A percentile compares a stretch with the other conserved stretches of the same genome.
phyloP scores from a whole-genome alignment of 2,888 invertebrate species.

The Volucella inflata region DNA sequence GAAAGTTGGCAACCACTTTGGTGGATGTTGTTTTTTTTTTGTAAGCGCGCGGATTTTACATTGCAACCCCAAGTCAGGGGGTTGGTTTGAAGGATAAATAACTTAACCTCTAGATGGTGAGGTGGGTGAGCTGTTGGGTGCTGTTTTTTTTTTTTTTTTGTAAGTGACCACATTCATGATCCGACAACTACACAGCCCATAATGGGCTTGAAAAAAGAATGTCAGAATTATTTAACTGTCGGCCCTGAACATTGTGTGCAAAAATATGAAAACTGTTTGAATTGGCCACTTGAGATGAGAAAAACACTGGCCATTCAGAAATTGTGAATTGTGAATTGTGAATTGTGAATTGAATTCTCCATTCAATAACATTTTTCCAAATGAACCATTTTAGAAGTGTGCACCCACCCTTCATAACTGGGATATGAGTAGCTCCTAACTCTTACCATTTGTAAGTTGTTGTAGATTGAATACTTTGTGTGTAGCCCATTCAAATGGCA shows the following conservation, averaged over 20 bases:
- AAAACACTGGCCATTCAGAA: constrained; percentile 77
- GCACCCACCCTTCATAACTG: constrained; percentile 46
- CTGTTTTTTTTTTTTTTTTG: constrained; percentile 12
- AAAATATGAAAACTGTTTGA: constrained; percentile 78
- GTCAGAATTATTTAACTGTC: constrained; percentile 58
- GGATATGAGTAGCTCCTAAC: too few species aligned
- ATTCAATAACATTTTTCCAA: constrained; percentile 77
- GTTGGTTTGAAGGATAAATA: constrained; percentile 35
- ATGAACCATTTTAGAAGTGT: constrained; percentile 77
- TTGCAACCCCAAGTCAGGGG: constrained; percentile 53
- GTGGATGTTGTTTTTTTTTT: constrained; percentile 23
- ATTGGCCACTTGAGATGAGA: constrained; percentile 77
- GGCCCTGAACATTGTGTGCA: constrained; percentile 70
- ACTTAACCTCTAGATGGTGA: constrained; percentile 6
- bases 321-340: constrained; percentile 60
- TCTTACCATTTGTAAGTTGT: too few species aligned
- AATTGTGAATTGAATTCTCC: constrained; percentile 73
- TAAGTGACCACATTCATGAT: constrained; percentile 54
- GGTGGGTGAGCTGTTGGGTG: constrained; percentile 8
- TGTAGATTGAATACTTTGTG: too few species aligned
- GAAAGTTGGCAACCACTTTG: constrained; percentile 59
- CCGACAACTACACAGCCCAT: not conserved
- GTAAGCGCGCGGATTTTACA: constrained; percentile 19
- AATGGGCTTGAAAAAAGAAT: constrained; percentile 52
- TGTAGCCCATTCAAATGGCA: too few species aligned